Evolutionary conservation across 2,113 vertebrate species (phyloP).

Genomic region (Forbesichthys agassizii): DNA sequence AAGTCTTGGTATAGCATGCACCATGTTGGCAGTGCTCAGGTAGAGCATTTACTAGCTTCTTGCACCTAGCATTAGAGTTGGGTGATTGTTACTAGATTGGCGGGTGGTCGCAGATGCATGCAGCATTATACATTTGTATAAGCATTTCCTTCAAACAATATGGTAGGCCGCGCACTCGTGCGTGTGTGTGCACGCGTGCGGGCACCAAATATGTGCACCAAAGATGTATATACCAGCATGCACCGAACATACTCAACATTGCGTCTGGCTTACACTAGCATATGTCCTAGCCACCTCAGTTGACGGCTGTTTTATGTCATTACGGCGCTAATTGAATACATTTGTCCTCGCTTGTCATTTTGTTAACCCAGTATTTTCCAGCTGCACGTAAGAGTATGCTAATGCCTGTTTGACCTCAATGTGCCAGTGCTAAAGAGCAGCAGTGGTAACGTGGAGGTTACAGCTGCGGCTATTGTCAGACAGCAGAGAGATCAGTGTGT

Average conservation of each 20-base stretch:
- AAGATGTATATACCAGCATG: background rate
- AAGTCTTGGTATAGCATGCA: background rate
- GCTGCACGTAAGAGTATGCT: background rate
- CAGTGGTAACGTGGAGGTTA: background rate
- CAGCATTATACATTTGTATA: no score
- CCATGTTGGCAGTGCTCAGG: slow-evolving; percentile 15
- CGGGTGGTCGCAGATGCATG: no score
- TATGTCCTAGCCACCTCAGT: slow-evolving; percentile 14
- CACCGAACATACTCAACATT: slow-evolving; percentile 1
- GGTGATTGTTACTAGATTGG: no score
- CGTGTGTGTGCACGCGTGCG: no score
- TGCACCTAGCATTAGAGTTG: no score
- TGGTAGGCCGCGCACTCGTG: no score
- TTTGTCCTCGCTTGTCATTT: background rate
- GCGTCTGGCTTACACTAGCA: slow-evolving; percentile 10
- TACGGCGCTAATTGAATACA: slow-evolving; percentile 8
- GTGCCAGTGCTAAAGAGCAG: background rate
- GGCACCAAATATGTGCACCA: no score
- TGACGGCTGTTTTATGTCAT: background rate
- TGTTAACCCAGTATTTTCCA: background rate
- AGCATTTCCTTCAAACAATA: no score
- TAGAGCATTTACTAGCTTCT: background rate
- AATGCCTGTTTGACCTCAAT: background rate
- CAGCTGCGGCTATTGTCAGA: slow-evolving; percentile 5
- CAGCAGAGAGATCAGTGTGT: background rate